These are phyloP conservation scores for Butorides virescens DNA, from an alignment of 2,113 vertebrate species.

Conservation along the genomic window DNA sequence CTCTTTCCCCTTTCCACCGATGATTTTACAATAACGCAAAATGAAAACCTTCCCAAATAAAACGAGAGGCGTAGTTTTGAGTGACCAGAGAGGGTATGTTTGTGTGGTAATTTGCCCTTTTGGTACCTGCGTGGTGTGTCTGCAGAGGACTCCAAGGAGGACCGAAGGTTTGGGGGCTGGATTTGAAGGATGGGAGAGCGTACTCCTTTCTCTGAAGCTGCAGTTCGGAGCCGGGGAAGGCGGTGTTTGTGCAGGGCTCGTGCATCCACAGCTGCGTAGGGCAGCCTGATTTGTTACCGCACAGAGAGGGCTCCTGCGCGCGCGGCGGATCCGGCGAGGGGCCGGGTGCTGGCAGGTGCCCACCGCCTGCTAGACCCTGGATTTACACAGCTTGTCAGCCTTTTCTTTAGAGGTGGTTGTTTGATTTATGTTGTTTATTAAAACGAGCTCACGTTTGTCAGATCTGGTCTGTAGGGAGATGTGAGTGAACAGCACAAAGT, in stretches of 20 bases:
- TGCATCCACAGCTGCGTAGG: background rate
- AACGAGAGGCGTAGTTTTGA: background rate
- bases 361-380: background rate
- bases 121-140: background rate
- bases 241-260: background rate
- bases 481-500: background rate
- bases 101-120: background rate
- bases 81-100: background rate
- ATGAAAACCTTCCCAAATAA: background rate
- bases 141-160: background rate
- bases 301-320: background rate
- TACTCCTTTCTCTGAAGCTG: background rate
- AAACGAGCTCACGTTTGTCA: background rate
- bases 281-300: background rate
- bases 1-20: background rate
- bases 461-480: background rate
- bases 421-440: background rate
- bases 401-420: background rate
- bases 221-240: background rate
- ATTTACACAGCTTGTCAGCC: background rate
- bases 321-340: rapidly evolving
- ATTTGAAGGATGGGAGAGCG: background rate
- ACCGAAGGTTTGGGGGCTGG: background rate
- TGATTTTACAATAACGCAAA: background rate
- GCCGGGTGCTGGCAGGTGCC: background rate